Evolutionary conservation across 2,888 invertebrate species (phyloP), one percentile per base, ranked within the genome.

Genomic region (Colostygia pectinataria): DNA sequence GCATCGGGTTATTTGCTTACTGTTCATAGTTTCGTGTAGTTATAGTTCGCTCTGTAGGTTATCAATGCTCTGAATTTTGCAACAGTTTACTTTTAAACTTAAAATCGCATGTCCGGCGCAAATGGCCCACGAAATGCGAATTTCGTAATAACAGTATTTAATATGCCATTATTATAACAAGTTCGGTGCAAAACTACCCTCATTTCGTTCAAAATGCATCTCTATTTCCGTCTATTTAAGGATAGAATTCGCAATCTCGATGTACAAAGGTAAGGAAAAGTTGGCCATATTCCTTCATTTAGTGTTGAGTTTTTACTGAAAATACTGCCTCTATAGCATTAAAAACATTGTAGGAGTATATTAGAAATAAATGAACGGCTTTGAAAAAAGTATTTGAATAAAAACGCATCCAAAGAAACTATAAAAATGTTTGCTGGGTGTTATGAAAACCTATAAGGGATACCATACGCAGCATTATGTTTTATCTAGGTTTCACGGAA

Each of bases 121-220:
- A 65, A 65, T 64, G 63, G 68, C 58, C 65, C 68, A 66, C 73
- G 68, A 71, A 76, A 71, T 68, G 71, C 65, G 74, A 76, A 74
- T 72, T 73, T 68, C 59, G 55, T 74, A 80, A 81, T 80, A 78
- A 69, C 78, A 58, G 76, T 74, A 65, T 72, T 78, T 77, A 75
- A 76, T 73, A 68, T 52, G 52, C 53, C 67, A 71, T 76, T 78
- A 75, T 72, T 68, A 68, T 80, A 77, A 78, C 74, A 70, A 75
- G 69, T 40, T 37, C 12, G 27, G 29, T 24, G 10, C 24, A 38
- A 36, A 34, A 40, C 40, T 50, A 40, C 23, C 20, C 2, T 20
- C 8, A 4, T n/a, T n/a, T 28, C 6, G 8, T n/a, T 33, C 28
- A n/a, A 39, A 38, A 42, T 34, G 18, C 37, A 25, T 28, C 39